A percentile compares a stretch with the other conserved stretches of the same genome.
Evolutionary conservation across 2,888 invertebrate genomes (phyloP).

Genomic region (Laothoe populi): DNA sequence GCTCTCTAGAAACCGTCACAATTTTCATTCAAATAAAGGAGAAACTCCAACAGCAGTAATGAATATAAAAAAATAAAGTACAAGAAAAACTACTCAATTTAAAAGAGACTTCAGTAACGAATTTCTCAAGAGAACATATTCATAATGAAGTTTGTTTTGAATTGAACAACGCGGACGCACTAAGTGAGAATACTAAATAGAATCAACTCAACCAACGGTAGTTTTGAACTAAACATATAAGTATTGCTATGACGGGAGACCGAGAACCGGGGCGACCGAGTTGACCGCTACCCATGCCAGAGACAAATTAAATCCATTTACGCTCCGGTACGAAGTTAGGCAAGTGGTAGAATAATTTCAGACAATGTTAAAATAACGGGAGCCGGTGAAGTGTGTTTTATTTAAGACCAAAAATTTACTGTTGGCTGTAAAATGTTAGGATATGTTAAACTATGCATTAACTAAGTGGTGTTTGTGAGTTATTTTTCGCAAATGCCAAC

Average conservation of each 20-base stretch:
- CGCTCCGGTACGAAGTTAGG: conserved; percentile 49
- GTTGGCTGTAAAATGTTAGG: conserved; percentile 7
- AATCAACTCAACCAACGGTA: conserved; percentile 33
- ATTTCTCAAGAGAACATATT: conserved; percentile 37
- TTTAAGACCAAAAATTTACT: conserved; percentile 4
- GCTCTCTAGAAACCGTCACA: conserved; percentile 4
- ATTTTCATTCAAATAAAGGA: conserved; percentile 22
- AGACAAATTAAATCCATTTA: conserved; percentile 72
- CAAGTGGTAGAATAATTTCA: conserved; percentile 25
- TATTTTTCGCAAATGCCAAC: no score
- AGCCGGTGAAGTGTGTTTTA: conserved; percentile 14
- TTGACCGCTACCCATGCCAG: conserved; percentile 53
- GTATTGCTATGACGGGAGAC: conserved; percentile 52
- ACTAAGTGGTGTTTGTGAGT: not conserved
- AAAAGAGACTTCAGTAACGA: conserved; percentile 32
- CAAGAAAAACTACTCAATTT: conserved; percentile 28
- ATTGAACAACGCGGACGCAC: conserved; percentile 40
- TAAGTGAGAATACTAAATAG: conserved; percentile 40
- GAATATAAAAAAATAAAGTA: conserved; percentile 13
- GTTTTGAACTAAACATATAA: conserved; percentile 41
- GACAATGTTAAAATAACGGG: conserved; percentile 18
- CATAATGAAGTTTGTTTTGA: conserved; percentile 45
- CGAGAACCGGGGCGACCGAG: conserved; percentile 51
- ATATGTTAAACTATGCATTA: conserved; percentile 12
- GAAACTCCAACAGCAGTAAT: conserved; percentile 13